A percentile compares a stretch with the other conserved stretches of the same genome.
Conservation (phyloP, 2,113 vertebrate species). For the Papio anubis region DNA sequence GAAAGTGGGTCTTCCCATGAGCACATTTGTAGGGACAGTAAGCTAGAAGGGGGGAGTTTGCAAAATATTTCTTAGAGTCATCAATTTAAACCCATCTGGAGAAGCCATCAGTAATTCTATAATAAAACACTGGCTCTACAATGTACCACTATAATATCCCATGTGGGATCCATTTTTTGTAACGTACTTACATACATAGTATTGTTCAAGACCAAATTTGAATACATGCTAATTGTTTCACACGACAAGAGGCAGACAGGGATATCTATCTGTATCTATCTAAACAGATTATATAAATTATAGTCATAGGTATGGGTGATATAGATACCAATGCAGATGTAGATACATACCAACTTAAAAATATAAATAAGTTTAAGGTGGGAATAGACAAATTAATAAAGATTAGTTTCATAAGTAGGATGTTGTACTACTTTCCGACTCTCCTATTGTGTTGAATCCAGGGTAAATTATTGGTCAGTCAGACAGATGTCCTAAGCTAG, state of each 20-base stretch:
- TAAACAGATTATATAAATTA: neutral
- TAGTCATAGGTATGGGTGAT: neutral
- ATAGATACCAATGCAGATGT: neutral
- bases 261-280: neutral
- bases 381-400: neutral
- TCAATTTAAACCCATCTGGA: constrained; percentile 47
- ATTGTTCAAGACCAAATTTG: neutral
- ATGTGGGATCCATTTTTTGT: constrained; percentile 17
- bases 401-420: neutral
- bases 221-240: neutral
- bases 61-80: neutral
- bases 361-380: neutral
- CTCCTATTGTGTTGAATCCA: neutral
- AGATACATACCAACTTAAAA: neutral
- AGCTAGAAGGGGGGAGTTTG: neutral
- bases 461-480: neutral
- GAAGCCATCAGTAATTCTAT: neutral
- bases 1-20: neutral
- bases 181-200: neutral
- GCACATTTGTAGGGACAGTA: neutral
- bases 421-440: neutral
- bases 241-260: neutral
- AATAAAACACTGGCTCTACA: neutral
- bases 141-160: neutral
- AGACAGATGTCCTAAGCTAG: neutral